Conservation (phyloP, 2,113 vertebrate species). For the Rousettus leschenaultii region DNA sequence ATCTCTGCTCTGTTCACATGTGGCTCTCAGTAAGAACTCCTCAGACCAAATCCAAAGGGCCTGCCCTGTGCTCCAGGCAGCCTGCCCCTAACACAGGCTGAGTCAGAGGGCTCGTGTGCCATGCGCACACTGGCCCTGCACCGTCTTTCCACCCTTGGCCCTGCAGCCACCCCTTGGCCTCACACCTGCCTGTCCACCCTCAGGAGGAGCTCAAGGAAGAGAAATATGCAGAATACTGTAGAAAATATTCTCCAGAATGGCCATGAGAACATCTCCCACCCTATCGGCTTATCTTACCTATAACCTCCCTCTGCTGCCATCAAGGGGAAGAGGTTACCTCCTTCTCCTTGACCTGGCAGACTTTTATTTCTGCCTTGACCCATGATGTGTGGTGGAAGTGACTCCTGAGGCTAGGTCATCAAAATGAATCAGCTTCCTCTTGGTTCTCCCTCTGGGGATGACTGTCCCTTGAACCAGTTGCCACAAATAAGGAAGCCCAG, state of each 20-base stretch:
- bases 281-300: neutral
- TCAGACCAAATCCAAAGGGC: neutral
- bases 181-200: neutral
- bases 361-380: neutral
- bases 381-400: rapidly evolving
- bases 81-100: neutral
- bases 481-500: neutral
- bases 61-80: neutral
- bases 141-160: neutral
- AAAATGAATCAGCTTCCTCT: neutral
- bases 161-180: neutral
- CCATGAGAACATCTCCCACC: neutral
- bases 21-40: neutral
- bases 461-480: neutral
- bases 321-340: neutral
- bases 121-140: neutral
- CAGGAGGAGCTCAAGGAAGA: neutral
- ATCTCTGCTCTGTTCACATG: neutral
- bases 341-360: no score
- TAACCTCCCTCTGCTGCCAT: neutral
- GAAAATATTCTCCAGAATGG: neutral
- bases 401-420: neutral
- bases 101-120: neutral
- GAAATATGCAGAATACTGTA: neutral
- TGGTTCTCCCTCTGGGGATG: no score